Percentiles rank a stretch among this genome's conserved stretches.
Evolutionary conservation across 2,797 vertebrate species (phyloP).

Genomic region (Mus spretus): DNA sequence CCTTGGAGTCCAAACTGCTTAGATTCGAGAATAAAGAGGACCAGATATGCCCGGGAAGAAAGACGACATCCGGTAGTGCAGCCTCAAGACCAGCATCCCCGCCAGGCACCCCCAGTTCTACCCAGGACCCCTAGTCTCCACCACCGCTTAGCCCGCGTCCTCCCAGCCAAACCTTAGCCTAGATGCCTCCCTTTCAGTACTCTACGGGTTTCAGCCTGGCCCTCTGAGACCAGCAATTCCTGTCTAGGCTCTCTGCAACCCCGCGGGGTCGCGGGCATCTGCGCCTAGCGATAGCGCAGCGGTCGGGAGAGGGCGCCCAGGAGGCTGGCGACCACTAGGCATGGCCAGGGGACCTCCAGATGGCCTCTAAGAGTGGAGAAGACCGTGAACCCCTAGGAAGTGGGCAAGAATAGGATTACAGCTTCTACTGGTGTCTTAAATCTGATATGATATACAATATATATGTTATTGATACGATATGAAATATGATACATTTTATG

Average conservation of each 20-base stretch:
- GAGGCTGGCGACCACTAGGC: slow-evolving; percentile 49
- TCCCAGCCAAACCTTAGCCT: not conserved
- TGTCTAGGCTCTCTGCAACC: not conserved
- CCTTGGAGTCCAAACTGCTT: slow-evolving; percentile 19
- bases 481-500: not conserved
- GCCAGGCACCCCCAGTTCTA: not conserved
- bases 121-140: not conserved
- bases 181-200: not conserved
- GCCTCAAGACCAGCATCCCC: not conserved
- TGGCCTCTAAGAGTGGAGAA: not conserved
- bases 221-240: not conserved
- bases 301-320: slow-evolving; percentile 83
- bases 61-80: not conserved
- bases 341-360: not conserved
- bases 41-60: not conserved
- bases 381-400: not conserved
- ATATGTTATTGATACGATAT: not conserved
- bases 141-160: not conserved
- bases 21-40: not conserved
- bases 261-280: fast-evolving
- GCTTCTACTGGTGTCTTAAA: slow-evolving; percentile 36
- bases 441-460: not conserved
- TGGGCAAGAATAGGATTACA: not conserved
- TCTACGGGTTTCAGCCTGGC: not conserved
- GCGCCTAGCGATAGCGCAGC: not conserved